Evolutionary conservation across 2,797 vertebrate species (phyloP).

Genomic region (Arctocebus calabarensis): DNA sequence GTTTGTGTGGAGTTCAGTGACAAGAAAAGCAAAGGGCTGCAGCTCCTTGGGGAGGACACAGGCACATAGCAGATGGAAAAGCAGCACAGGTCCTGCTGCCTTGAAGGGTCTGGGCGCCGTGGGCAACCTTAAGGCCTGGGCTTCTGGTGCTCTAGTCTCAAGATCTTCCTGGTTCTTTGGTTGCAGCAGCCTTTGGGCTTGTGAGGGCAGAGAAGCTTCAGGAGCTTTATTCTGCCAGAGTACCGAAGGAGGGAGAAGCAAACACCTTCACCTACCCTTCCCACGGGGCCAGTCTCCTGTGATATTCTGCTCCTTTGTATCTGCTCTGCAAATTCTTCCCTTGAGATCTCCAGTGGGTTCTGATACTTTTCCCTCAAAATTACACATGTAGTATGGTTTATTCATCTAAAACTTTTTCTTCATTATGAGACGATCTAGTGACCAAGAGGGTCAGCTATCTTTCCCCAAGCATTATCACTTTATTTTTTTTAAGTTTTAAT

Average conservation of each 20-base stretch:
- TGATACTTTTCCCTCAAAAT: not conserved
- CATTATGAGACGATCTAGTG: not conserved
- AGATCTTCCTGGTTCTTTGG: not conserved
- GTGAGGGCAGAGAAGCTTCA: not conserved
- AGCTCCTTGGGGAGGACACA: not conserved
- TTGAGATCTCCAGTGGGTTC: not conserved
- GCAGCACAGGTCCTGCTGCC: not conserved
- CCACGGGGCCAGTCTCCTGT: not conserved
- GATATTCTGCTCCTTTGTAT: not conserved
- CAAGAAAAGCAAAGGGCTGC: not conserved
- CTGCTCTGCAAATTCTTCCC: not conserved
- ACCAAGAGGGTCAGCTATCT: not conserved
- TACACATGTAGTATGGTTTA: not conserved
- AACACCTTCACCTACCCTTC: not conserved
- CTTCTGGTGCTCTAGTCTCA: not conserved
- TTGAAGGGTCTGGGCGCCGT: not conserved
- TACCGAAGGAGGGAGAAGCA: not conserved
- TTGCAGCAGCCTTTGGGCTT: not conserved
- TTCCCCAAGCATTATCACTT: not conserved
- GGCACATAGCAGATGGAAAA: not conserved
- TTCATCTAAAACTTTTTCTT: not conserved
- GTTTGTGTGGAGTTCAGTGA: not conserved
- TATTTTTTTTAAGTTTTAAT: not conserved
- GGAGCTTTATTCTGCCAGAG: not conserved
- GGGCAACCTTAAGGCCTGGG: not conserved